phyloP scores from a whole-genome alignment of 1,140 invertebrate species.

The Mycetomoellerius zeteki region DNA sequence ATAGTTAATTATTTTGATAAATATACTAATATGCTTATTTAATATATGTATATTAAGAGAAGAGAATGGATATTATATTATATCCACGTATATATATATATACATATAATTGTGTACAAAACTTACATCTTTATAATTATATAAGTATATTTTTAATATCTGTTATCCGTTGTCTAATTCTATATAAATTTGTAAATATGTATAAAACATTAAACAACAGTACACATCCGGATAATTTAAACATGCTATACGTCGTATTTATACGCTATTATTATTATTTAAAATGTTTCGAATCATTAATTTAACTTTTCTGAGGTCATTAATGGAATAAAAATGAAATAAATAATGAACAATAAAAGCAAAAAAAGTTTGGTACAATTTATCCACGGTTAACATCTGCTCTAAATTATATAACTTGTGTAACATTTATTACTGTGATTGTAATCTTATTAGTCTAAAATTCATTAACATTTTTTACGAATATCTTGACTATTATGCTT shows the following conservation, averaged over 20 bases:
- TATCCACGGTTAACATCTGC: not conserved
- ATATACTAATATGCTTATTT: slow-evolving; percentile 14
- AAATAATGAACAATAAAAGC: not conserved
- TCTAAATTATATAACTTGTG: not conserved
- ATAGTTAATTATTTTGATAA: not conserved
- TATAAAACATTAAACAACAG: not conserved
- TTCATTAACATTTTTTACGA: not conserved
- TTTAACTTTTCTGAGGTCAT: not conserved
- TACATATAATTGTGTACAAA: slow-evolving; percentile 30
- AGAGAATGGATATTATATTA: not conserved
- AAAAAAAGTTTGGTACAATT: not conserved
- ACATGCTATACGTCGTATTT: not conserved
- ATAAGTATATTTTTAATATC: not conserved
- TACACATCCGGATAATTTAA: not conserved
- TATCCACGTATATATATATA: not conserved
- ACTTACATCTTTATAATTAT: not conserved
- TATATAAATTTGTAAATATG: not conserved
- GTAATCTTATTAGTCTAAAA: not conserved
- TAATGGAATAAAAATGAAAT: not conserved
- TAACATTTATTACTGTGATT: not conserved
- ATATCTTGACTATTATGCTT: not conserved
- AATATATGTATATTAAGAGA: not conserved
- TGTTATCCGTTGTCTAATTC: not conserved
- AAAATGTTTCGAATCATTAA: not conserved
- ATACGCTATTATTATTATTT: not conserved